phyloP scores from a whole-genome alignment of 2,113 vertebrate genomes.

The Nothoprocta pentlandii region DNA sequence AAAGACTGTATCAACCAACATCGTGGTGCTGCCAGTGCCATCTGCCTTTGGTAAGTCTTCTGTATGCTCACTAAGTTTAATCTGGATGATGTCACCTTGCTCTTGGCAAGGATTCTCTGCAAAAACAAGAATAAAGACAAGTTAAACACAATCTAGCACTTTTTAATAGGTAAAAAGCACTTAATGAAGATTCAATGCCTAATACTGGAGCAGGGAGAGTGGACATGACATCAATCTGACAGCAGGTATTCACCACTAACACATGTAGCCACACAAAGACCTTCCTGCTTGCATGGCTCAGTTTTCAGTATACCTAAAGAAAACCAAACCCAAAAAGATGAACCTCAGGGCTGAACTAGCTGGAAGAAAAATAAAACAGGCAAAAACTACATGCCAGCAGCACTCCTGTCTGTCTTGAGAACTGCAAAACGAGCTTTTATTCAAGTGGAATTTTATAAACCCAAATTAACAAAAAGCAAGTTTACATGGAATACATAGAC shows the following conservation, averaged over 20 bases:
- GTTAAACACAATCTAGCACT: neutral
- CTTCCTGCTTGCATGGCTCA: neutral
- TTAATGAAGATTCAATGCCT: neutral
- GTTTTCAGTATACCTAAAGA: neutral
- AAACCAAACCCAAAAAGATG: neutral
- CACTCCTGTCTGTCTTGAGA: neutral
- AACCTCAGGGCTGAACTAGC: neutral
- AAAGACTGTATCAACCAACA: conserved; percentile 98
- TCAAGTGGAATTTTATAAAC: neutral
- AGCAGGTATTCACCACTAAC: neutral
- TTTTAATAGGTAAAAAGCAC: neutral
- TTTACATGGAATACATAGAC: neutral
- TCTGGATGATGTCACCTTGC: conserved; percentile 98
- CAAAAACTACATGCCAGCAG: neutral
- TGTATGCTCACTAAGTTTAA: conserved; percentile 98
- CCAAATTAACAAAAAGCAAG: neutral
- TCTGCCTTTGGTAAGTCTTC: conserved; percentile 95
- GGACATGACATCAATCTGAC: neutral
- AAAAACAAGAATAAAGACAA: conserved; percentile 8
- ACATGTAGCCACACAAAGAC: neutral
- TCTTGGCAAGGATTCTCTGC: conserved; percentile 99
- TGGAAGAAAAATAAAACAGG: neutral
- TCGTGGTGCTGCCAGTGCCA: conserved; percentile 97
- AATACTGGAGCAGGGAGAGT: neutral
- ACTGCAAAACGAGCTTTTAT: neutral